Conservation (phyloP, 2,888 invertebrate genomes). For the Leistus spinibarbis region DNA sequence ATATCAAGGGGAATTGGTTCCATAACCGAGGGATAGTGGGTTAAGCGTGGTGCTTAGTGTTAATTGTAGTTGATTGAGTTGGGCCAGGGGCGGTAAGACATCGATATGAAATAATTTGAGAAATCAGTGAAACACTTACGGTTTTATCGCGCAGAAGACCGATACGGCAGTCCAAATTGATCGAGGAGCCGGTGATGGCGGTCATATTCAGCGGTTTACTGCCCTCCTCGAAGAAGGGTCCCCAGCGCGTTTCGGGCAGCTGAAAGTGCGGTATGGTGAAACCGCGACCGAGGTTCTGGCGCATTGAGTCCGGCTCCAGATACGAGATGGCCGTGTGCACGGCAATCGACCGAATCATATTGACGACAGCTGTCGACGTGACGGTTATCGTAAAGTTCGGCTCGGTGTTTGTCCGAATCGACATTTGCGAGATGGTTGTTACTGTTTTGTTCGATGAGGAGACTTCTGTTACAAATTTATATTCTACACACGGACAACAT, state of each 20-base stretch:
- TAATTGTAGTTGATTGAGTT: no score
- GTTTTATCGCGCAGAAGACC: constrained; percentile 66
- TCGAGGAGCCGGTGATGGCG: constrained; percentile 64
- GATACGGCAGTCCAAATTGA: constrained; percentile 64
- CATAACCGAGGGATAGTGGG: no score
- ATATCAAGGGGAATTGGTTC: no score
- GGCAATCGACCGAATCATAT: constrained; percentile 15
- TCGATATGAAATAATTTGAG: neutral
- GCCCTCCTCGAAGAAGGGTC: constrained; percentile 68
- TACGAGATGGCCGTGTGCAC: constrained; percentile 29
- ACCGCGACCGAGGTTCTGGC: constrained; percentile 49
- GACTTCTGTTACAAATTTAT: neutral
- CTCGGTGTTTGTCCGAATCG: neutral
- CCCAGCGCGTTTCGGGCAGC: constrained; percentile 60
- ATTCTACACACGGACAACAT: neutral
- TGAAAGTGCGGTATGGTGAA: constrained; percentile 57
- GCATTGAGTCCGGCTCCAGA: constrained; percentile 45
- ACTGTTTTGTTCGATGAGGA: neutral
- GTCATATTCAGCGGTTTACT: constrained; percentile 62
- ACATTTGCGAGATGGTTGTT: neutral
- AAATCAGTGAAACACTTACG: constrained; percentile 54
- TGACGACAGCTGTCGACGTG: constrained; percentile 19
- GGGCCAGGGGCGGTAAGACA: no score
- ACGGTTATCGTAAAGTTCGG: constrained; percentile 24
- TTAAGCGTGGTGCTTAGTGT: no score